Evolutionary conservation across 2,888 invertebrate species (phyloP), one percentile per base, ranked within the genome.

Genomic region (Synanthedon tipuliformis): DNA sequence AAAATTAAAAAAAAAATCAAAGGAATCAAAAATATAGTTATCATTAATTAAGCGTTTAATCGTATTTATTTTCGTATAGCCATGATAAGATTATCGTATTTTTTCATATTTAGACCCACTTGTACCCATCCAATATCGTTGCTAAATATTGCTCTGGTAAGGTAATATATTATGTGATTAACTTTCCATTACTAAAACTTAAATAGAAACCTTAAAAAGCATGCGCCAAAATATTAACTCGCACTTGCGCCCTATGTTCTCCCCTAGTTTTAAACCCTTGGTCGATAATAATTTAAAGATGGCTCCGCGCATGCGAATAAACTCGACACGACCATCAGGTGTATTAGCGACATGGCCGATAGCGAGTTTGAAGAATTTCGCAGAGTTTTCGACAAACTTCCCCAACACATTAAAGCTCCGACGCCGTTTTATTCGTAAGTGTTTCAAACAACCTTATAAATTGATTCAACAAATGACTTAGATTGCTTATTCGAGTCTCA

Each of bases 311-410:
- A 80, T 81, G 83, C 79, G 79, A 58, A 56, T 61, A 61, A n/a
- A 57, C 62, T 68, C 59, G 66, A 61, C 61, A 63, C 63, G 64
- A 91, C 93, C 86, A 94, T 94, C 95, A 94, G 94, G 73, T 80
- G 82, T 71, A 72, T 74, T 73, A 83, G 75, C 89, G 89, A 89
- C 88, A 96, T 96, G 96, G 96, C 95, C 71, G 96, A 96, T 89
- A 93, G 92, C 80, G 96, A 96, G 87, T 96, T 95, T 88, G 96
- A 96, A 86, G 95, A 96, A 90, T 95, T 96, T 89, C 93, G 93
- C 71, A 92, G 93, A 71, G 92, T 92, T 78, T 95, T 95, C 81
- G 94, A 95, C 71, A 91, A 92, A 84, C 88, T 94, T 77, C 93
- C 94, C 56, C 93, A 93, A 75, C 92, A 93, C 69, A 91, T 92